These are phyloP conservation scores for Scophthalmus maximus DNA, from an alignment of 2,113 vertebrate species.

Conservation along the genomic window DNA sequence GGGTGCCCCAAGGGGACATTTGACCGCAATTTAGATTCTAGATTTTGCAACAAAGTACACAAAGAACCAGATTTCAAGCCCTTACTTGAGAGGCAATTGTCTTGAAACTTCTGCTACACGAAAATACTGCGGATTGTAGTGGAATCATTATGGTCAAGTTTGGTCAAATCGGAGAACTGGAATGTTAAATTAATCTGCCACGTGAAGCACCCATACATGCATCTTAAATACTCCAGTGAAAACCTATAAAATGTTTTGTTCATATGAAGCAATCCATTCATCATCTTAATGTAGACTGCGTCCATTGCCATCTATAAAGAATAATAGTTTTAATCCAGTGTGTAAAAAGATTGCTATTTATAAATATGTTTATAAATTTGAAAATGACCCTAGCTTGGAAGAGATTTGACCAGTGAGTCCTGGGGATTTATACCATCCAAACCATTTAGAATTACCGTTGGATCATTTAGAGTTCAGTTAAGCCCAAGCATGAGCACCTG, in stretches of 20 bases:
- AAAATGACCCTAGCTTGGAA: conserved; percentile 41
- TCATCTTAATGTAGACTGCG: conserved; percentile 77
- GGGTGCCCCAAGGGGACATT: conserved; percentile 63
- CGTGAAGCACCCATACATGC: conserved; percentile 75
- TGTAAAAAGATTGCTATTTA: conserved; percentile 72
- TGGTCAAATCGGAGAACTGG: conserved; percentile 35
- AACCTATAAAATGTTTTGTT: conserved; percentile 46
- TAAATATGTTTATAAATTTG: conserved; percentile 64
- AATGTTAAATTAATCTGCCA: conserved; percentile 41
- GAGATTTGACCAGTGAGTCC: conserved; percentile 48
- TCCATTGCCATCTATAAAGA: conserved; percentile 59
- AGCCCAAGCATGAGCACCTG: conserved; percentile 51
- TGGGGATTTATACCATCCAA: conserved; percentile 56
- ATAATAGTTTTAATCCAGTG: conserved; percentile 80
- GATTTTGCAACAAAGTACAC: conserved; percentile 37
- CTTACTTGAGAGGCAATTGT: conserved; percentile 32
- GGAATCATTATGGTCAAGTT: conserved; percentile 27
- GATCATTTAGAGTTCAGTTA: conserved; percentile 55
- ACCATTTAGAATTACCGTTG: conserved; percentile 34
- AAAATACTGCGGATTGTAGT: conserved; percentile 22
- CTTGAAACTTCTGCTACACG: conserved; percentile 37
- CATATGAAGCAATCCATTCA: conserved; percentile 48
- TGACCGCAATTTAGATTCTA: conserved; percentile 28
- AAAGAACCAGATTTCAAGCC: conserved; percentile 31
- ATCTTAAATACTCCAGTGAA: conserved; percentile 82